Percentiles rank a stretch among this genome's conserved stretches.
Conservation (phyloP, 2,797 vertebrate genomes). For the Champsocephalus esox region DNA sequence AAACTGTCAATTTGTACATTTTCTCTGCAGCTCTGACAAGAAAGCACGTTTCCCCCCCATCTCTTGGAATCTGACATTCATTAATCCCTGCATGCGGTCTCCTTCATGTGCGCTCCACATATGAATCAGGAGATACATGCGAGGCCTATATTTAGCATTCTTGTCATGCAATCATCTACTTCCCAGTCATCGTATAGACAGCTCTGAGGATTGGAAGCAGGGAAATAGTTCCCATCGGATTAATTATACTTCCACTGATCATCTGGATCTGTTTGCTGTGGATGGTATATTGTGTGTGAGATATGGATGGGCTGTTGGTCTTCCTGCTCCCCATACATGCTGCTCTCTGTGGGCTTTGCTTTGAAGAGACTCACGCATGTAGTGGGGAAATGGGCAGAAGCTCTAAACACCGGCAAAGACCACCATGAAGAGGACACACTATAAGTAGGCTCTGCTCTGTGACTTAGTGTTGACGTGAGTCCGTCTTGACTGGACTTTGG, state of each 20-base stretch:
- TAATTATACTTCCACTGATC: slow-evolving; percentile 72
- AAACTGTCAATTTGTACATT: slow-evolving; percentile 18
- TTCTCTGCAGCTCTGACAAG: not conserved
- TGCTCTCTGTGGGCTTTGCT: slow-evolving; percentile 15
- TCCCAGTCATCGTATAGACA: slow-evolving; percentile 63
- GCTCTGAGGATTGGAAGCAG: slow-evolving; percentile 55
- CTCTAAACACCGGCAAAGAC: not conserved
- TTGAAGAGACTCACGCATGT: not conserved
- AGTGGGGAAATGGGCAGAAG: slow-evolving; percentile 16
- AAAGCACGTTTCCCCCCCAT: not conserved
- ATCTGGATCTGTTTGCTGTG: slow-evolving; percentile 51
- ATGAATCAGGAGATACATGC: slow-evolving; percentile 40
- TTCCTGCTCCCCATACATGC: slow-evolving; percentile 23
- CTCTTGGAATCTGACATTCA: slow-evolving; percentile 15
- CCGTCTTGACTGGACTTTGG: not conserved
- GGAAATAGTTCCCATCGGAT: slow-evolving; percentile 62
- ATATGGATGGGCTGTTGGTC: slow-evolving; percentile 54
- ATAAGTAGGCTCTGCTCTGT: not conserved
- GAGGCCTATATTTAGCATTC: slow-evolving; percentile 58
- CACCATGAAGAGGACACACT: slow-evolving; percentile 1
- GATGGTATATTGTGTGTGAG: slow-evolving; percentile 43
- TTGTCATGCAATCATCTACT: slow-evolving; percentile 54
- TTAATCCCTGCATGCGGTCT: slow-evolving; percentile 11
- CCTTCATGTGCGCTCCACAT: slow-evolving; percentile 17
- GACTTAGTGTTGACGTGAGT: slow-evolving; percentile 31